Conservation (phyloP, 2,888 invertebrate species). For the Clusia tigrina region DNA sequence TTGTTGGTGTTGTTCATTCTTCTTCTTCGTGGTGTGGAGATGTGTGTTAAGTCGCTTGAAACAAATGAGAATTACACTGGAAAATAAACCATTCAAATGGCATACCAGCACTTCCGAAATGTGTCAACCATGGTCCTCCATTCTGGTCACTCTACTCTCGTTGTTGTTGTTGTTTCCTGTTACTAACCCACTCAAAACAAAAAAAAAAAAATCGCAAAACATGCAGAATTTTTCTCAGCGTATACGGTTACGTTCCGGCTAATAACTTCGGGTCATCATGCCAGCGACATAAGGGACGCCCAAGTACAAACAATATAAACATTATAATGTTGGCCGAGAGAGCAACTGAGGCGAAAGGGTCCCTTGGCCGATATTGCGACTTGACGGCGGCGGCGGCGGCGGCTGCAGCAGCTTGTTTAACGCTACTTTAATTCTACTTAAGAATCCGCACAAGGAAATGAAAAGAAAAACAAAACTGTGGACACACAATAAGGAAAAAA, state of each 20-base stretch:
- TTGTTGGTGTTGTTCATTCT: background rate
- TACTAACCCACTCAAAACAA: too few species aligned
- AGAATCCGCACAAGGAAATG: background rate
- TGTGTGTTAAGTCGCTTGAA: too few species aligned
- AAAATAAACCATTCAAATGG: background rate
- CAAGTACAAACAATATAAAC: background rate
- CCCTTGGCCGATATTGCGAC: slow-evolving; percentile 5
- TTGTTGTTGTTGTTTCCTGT: too few species aligned
- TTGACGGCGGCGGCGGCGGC: slow-evolving; percentile 3
- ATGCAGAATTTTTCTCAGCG: background rate
- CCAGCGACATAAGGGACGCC: slow-evolving; percentile 13
- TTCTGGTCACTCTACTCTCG: too few species aligned
- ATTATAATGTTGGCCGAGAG: slow-evolving; percentile 13
- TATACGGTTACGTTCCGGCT: background rate
- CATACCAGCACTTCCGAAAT: too few species aligned
- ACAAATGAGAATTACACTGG: background rate
- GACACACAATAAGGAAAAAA: background rate
- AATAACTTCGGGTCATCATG: slow-evolving; percentile 9
- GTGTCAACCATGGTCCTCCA: too few species aligned
- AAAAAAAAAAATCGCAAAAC: too few species aligned
- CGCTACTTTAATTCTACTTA: slow-evolving; percentile 42
- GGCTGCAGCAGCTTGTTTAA: slow-evolving; percentile 23
- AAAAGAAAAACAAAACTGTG: too few species aligned
- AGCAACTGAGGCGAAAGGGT: slow-evolving; percentile 20
- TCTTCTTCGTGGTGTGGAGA: background rate